A percentile compares a stretch with the other conserved stretches of the same genome.
Evolutionary conservation across 2,113 vertebrate genomes (phyloP).

Genomic region (Ibidorhyncha struthersii): DNA sequence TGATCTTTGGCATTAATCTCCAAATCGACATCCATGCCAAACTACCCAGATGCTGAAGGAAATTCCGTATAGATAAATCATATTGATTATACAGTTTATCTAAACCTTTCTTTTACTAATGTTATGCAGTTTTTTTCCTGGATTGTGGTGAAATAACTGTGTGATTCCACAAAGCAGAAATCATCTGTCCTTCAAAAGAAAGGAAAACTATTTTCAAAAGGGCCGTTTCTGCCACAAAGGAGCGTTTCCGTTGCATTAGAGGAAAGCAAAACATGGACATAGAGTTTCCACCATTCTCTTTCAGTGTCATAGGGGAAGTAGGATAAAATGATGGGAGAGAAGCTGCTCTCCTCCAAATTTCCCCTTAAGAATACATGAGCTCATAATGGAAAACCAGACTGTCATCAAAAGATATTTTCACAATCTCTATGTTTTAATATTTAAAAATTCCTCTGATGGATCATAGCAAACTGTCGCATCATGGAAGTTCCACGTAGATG

Average conservation of each 20-base stretch:
- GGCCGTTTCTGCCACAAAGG: neutral
- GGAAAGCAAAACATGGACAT: neutral
- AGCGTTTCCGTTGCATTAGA: neutral
- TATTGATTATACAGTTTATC: neutral
- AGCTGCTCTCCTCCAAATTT: constrained; percentile 45
- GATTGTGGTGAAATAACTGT: neutral
- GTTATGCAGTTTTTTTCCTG: neutral
- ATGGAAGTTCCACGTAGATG: constrained; percentile 19
- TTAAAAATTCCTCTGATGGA: constrained; percentile 63
- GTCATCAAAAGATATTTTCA: constrained; percentile 55
- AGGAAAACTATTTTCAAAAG: neutral
- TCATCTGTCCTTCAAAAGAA: neutral
- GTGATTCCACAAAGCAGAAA: neutral
- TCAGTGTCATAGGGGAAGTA: constrained; percentile 57
- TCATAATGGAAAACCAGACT: constrained; percentile 66
- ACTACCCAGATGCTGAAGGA: neutral
- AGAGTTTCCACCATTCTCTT: constrained; percentile 19
- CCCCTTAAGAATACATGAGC: constrained; percentile 61
- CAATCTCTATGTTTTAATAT: constrained; percentile 54
- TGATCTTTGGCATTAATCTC: neutral
- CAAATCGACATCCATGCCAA: neutral
- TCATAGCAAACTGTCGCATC: constrained; percentile 15
- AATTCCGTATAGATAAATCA: neutral
- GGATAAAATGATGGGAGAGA: constrained; percentile 38
- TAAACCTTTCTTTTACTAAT: neutral